Percentiles rank a stretch among this genome's conserved stretches.
Evolutionary conservation across 1,140 invertebrate species (phyloP).

Genomic region (Ceratosolen fusciceps): DNA sequence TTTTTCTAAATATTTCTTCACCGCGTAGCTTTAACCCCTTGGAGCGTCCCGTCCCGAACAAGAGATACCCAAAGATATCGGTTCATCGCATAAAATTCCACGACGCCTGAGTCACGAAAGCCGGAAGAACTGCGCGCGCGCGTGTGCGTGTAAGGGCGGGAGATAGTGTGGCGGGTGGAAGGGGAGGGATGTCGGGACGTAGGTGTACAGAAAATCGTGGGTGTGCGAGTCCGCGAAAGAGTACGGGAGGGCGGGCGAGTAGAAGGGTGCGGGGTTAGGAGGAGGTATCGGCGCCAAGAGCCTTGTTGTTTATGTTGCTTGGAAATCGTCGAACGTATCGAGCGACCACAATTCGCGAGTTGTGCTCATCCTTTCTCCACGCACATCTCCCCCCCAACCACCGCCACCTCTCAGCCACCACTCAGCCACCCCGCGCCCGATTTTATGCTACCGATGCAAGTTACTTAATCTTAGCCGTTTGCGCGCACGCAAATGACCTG

Average conservation of each 20-base stretch:
- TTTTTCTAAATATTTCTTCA: not conserved
- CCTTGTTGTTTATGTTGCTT: slow-evolving; percentile 48
- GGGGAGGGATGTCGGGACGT: too few relatives aligned
- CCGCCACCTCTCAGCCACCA: too few relatives aligned
- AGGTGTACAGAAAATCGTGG: not conserved
- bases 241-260: not conserved
- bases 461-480: slow-evolving; percentile 25
- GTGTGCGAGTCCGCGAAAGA: not conserved
- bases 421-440: not conserved
- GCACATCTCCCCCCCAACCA: not conserved
- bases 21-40: not conserved
- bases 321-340: slow-evolving; percentile 29
- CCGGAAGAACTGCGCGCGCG: not conserved
- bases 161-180: not conserved
- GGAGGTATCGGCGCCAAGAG: slow-evolving; percentile 30
- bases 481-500: slow-evolving; percentile 28
- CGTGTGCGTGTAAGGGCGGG: not conserved
- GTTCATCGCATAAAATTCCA: slow-evolving; percentile 11
- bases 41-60: not conserved
- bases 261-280: not conserved
- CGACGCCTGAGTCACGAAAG: slow-evolving; percentile 35
- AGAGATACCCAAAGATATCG: slow-evolving; percentile 19
- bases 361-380: not conserved
- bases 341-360: slow-evolving; percentile 23
- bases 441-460: slow-evolving; percentile 2